phyloP scores from a whole-genome alignment of 1,140 invertebrate genomes.

The Steinernema khuongi region DNA sequence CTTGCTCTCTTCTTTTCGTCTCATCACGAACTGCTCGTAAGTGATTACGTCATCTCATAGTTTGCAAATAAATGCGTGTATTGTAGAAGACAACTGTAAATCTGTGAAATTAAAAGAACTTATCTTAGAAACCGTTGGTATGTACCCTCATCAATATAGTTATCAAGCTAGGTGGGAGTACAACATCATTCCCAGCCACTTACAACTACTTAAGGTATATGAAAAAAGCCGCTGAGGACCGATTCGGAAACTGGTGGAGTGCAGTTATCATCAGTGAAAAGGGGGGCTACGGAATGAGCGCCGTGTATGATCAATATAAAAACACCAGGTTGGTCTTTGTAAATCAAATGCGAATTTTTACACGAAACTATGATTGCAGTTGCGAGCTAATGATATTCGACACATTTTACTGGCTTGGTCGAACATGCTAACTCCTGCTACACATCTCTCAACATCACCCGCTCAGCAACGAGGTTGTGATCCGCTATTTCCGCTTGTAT shows the following conservation, averaged over 20 bases:
- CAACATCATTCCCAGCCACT: conserved; percentile 16
- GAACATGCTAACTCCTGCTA: conserved; percentile 47
- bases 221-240: conserved; percentile 55
- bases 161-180: conserved; percentile 55
- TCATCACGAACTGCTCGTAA: conserved; percentile 10
- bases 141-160: conserved; percentile 58
- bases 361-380: conserved; percentile 38
- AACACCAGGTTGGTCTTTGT: conserved; percentile 50
- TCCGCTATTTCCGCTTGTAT: conserved; percentile 17
- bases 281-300: conserved; percentile 57
- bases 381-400: conserved; percentile 56
- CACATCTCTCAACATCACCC: background rate
- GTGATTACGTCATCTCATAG: conserved; percentile 14
- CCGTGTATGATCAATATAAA: conserved; percentile 56
- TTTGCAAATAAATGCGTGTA: conserved; percentile 1
- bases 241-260: conserved; percentile 58
- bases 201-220: conserved; percentile 46
- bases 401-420: conserved; percentile 56
- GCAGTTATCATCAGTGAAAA: conserved; percentile 56
- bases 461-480: conserved; percentile 18
- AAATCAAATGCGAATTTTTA: too few species aligned
- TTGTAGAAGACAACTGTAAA: conserved; percentile 58
- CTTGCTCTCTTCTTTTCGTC: background rate
- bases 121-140: conserved; percentile 55
- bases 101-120: conserved; percentile 56